Evolutionary conservation across 2,888 invertebrate species (phyloP).

Genomic region (Temnothorax ravouxi): DNA sequence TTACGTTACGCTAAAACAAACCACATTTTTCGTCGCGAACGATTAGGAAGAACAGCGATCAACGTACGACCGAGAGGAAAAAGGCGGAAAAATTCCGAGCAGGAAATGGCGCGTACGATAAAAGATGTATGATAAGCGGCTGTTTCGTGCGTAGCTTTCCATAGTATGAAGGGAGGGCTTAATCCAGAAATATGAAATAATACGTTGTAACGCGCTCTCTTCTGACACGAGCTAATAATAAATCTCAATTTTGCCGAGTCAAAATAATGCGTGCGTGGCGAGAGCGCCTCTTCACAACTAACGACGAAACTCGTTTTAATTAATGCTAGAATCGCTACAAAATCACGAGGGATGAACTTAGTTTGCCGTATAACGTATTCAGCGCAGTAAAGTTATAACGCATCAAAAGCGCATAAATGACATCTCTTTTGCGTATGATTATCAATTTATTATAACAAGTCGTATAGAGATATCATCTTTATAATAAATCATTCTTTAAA

Average conservation of each 20-base stretch:
- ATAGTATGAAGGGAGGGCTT: conserved; percentile 18
- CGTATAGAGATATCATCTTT: background rate
- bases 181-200: conserved; percentile 56
- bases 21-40: conserved; percentile 28
- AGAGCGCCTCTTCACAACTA: conserved; percentile 37
- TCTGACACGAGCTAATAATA: conserved; percentile 50
- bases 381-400: background rate
- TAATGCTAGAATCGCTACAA: conserved; percentile 40
- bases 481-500: conserved; percentile 47
- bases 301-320: conserved; percentile 49
- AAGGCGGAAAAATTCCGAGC: conserved; percentile 20
- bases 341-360: conserved; percentile 23
- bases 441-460: background rate
- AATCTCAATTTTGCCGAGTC: conserved; percentile 49
- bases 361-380: background rate
- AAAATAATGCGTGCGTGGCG: conserved; percentile 39
- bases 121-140: conserved; percentile 54
- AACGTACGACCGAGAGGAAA: conserved; percentile 11
- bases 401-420: background rate
- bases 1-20: conserved; percentile 40
- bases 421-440: background rate
- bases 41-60: conserved; percentile 31
- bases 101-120: conserved; percentile 49
- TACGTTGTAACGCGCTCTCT: conserved; percentile 39
- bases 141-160: conserved; percentile 45